Evolutionary conservation across 2,888 invertebrate species (phyloP), one percentile per base, ranked within the genome.

Genomic region (Lypha dubia): DNA sequence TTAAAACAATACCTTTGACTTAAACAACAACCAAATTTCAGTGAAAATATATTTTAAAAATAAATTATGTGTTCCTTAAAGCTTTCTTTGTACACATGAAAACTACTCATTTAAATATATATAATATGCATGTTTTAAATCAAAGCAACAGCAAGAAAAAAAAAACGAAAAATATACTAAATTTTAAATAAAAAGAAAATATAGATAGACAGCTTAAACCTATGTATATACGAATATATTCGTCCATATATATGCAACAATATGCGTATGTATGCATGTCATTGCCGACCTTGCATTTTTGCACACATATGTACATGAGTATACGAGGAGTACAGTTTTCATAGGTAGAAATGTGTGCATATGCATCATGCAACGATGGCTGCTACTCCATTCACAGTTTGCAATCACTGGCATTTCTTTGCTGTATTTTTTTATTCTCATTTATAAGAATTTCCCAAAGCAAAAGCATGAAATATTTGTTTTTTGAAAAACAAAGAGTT

Each of bases 361-460:
- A n/a, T n/a, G n/a, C n/a, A n/a, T n/a, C 63, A 63, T n/a, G 63
- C 20, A 62, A 41, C 15, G 22, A 62, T 63, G 63, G 24, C n/a
- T 0, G 4, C 35, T 35, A n/a, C n/a, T n/a, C n/a, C n/a, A n/a
- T n/a, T 4, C 35, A 58, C 32, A 35, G 11, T 35, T 24, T n/a
- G 24, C 63, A 44, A 63, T 63, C 63, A 63, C 63, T 63, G 63
- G 1, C 44, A 63, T 44, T 41, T 44, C 24, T 22, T 41, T n/a
- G n/a, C n/a, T n/a, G n/a, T n/a, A n/a, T n/a, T n/a, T 41, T 9
- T 24, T 11, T 20, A 15, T 38, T 22, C 38, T 11, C 6, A 38
- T 60, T 60, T 35, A 20, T 35, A 60, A 38, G 4, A 60, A 2
- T 38, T 44, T 9, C 24, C 9, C 15, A n/a, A 63, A 63, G 5